Percentiles rank a stretch among this genome's conserved stretches.
Conservation (phyloP, 1,140 invertebrate genomes). For the Sinonovacula constricta region DNA sequence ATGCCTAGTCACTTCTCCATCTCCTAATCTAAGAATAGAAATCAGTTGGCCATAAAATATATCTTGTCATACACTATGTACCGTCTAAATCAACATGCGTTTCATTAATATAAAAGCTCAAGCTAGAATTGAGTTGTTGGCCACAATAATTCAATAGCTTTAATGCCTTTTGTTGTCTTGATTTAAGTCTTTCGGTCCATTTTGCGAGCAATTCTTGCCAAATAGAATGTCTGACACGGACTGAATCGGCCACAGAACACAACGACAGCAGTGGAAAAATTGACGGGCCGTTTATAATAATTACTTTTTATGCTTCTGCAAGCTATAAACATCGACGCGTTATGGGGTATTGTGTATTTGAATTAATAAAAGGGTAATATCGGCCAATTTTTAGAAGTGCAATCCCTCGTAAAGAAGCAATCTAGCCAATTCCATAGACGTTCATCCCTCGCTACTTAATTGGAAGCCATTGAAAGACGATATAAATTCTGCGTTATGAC, state of each 20-base stretch:
- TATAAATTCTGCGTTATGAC: slow-evolving; percentile 55
- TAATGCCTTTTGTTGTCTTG: background rate
- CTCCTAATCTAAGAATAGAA: no score
- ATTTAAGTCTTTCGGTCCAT: background rate
- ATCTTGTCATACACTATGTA: no score
- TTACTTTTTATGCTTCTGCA: background rate
- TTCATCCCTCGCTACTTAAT: slow-evolving; percentile 26
- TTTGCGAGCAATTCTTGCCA: background rate
- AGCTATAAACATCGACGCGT: slow-evolving; percentile 19
- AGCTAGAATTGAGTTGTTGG: background rate
- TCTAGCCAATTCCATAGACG: slow-evolving; percentile 47
- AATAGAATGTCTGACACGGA: background rate
- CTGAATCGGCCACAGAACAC: background rate
- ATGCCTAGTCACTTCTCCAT: no score
- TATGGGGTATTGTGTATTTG: slow-evolving; percentile 47
- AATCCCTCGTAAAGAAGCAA: slow-evolving; percentile 51
- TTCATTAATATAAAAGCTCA: background rate
- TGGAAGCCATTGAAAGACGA: slow-evolving; percentile 47
- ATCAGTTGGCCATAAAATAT: no score
- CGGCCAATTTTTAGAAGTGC: slow-evolving; percentile 51
- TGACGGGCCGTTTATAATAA: background rate
- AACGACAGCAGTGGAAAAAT: background rate
- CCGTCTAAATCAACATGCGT: no score
- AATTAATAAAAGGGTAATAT: slow-evolving; percentile 51
- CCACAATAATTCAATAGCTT: background rate